phyloP scores from a whole-genome alignment of 2,113 vertebrate species.

The Larimichthys crocea region DNA sequence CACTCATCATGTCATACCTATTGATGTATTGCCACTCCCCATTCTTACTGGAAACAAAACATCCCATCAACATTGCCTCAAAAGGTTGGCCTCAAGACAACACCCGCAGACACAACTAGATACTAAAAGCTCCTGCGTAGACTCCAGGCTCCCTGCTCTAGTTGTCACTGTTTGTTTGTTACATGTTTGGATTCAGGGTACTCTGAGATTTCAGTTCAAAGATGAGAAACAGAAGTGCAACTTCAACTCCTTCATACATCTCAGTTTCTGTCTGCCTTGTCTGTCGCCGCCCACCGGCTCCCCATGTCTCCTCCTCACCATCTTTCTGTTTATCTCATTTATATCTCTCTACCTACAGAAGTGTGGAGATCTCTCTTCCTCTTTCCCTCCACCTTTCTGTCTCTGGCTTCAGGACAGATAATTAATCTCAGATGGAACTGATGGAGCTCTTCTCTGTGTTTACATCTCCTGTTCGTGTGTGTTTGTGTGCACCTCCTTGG shows the following conservation, averaged over 20 bases:
- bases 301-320: constrained; percentile 6
- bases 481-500: constrained; percentile 38
- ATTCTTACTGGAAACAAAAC: constrained; percentile 45
- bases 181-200: constrained; percentile 34
- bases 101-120: constrained; percentile 30
- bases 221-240: constrained; percentile 29
- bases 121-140: constrained; percentile 36
- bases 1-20: background rate
- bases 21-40: constrained; percentile 35
- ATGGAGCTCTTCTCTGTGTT: constrained; percentile 59
- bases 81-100: constrained; percentile 56
- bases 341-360: constrained; percentile 61
- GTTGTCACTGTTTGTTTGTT: constrained; percentile 50
- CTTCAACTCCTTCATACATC: constrained; percentile 31
- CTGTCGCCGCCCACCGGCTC: constrained; percentile 43
- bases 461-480: constrained; percentile 58
- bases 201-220: constrained; percentile 45
- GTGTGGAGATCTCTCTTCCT: constrained; percentile 55
- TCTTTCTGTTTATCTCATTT: constrained; percentile 57
- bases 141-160: constrained; percentile 52
- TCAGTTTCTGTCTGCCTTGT: constrained; percentile 33
- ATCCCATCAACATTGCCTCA: constrained; percentile 49
- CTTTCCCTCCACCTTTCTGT: constrained; percentile 45
- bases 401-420: constrained; percentile 72
- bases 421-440: constrained; percentile 74